phyloP scores from a whole-genome alignment of 2,888 invertebrate species.

The Rhingia campestris region DNA sequence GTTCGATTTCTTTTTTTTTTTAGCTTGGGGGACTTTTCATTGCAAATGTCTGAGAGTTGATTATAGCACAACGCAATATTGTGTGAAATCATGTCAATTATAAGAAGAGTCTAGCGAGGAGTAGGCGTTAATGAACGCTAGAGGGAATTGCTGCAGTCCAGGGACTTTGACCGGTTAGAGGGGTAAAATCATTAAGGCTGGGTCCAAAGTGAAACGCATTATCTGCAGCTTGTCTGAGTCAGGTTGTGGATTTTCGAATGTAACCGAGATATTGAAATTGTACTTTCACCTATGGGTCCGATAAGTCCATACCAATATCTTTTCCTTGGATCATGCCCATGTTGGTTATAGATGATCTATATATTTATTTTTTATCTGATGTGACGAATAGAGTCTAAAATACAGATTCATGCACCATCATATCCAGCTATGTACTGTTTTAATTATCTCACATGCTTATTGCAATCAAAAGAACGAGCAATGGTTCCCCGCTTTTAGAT shows the following conservation, averaged over 20 bases:
- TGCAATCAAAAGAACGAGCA: conserved; percentile 20
- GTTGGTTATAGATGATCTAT: too few relatives aligned
- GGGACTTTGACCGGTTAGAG: conserved; percentile 41
- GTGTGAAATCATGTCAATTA: conserved; percentile 17
- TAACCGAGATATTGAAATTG: neutral
- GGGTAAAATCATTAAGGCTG: neutral
- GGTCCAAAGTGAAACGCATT: neutral
- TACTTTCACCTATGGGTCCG: too few relatives aligned
- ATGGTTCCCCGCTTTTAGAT: conserved; percentile 14
- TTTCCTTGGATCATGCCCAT: too few relatives aligned
- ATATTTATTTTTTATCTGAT: neutral
- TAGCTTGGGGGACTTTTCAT: conserved; percentile 17
- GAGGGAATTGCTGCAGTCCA: neutral
- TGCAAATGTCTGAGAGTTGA: conserved; percentile 32
- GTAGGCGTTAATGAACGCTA: neutral
- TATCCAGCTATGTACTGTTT: neutral
- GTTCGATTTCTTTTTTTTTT: conserved; percentile 8
- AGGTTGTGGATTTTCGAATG: neutral
- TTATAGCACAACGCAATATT: conserved; percentile 24
- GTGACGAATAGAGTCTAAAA: neutral
- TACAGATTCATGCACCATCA: neutral
- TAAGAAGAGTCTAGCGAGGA: conserved; percentile 14
- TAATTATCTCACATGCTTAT: conserved; percentile 1
- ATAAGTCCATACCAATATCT: too few relatives aligned
- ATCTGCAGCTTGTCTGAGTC: neutral